Evolutionary conservation across 2,888 invertebrate species (phyloP).

Genomic region (Protonemura montana): DNA sequence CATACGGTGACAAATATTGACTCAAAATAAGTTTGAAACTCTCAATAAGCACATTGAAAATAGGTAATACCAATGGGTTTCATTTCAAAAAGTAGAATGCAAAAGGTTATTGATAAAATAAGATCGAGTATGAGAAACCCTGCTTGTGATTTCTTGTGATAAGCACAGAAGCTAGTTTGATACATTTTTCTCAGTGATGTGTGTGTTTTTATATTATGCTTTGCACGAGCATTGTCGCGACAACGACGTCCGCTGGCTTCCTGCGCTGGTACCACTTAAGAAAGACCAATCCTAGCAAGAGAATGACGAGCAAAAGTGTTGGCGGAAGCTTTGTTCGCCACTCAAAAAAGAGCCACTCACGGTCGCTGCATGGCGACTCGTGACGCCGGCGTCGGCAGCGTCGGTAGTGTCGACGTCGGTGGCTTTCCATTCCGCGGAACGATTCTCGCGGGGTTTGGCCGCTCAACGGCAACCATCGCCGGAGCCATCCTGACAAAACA

Average conservation of each 20-base stretch:
- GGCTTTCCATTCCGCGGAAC: slow-evolving; percentile 18
- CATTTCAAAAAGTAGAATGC: no score
- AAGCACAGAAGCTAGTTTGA: background rate
- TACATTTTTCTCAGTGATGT: background rate
- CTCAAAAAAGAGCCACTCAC: slow-evolving; percentile 14
- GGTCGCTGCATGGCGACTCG: background rate
- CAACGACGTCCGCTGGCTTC: background rate
- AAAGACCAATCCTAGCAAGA: background rate
- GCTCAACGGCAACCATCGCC: background rate
- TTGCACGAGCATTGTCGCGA: background rate
- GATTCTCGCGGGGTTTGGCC: slow-evolving; percentile 1
- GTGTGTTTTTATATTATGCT: background rate
- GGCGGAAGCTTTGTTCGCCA: slow-evolving; percentile 2
- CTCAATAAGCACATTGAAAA: no score
- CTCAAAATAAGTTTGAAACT: no score
- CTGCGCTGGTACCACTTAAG: background rate
- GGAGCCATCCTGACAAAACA: background rate
- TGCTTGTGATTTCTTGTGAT: background rate
- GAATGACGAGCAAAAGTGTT: slow-evolving; percentile 12
- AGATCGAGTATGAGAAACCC: no score
- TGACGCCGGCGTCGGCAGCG: background rate
- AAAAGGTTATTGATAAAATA: no score
- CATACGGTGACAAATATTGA: background rate
- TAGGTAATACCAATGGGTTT: no score
- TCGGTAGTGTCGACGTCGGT: no score